A percentile compares a stretch with the other conserved stretches of the same genome.
phyloP scores from a whole-genome alignment of 2,113 vertebrate species.

The Notarius quadriscutis region DNA sequence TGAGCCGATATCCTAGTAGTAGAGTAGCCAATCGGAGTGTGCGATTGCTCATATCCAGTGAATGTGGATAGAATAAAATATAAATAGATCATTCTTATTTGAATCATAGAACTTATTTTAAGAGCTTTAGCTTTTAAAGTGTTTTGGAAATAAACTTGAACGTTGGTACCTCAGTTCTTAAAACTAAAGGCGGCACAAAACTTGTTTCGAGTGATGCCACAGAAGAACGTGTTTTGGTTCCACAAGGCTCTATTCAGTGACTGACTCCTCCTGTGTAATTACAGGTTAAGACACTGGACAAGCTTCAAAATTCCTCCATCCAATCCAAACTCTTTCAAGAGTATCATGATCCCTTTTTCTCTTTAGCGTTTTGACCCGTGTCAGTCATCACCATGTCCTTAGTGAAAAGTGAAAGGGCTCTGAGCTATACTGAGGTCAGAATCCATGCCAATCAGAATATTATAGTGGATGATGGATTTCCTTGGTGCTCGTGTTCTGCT shows the following conservation, averaged over 20 bases:
- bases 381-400: not conserved
- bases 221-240: not conserved
- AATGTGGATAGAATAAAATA: too few relatives aligned
- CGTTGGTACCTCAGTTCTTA: not conserved
- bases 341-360: conserved; percentile 5
- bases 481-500: not conserved
- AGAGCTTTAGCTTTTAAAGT: not conserved
- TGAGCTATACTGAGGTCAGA: not conserved
- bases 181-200: not conserved
- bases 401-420: not conserved
- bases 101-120: not conserved
- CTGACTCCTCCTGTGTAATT: not conserved
- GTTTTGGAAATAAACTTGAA: not conserved
- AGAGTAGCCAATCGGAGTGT: too few relatives aligned
- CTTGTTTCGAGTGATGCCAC: not conserved
- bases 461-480: not conserved
- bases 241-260: too few relatives aligned
- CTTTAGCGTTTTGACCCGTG: not conserved
- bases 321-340: not conserved
- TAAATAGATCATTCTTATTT: not conserved
- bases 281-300: not conserved
- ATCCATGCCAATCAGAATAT: conserved; percentile 12
- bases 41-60: too few relatives aligned
- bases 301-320: not conserved
- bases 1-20: too few relatives aligned